phyloP scores from a whole-genome alignment of 2,113 vertebrate species.

The Colaptes auratus region DNA sequence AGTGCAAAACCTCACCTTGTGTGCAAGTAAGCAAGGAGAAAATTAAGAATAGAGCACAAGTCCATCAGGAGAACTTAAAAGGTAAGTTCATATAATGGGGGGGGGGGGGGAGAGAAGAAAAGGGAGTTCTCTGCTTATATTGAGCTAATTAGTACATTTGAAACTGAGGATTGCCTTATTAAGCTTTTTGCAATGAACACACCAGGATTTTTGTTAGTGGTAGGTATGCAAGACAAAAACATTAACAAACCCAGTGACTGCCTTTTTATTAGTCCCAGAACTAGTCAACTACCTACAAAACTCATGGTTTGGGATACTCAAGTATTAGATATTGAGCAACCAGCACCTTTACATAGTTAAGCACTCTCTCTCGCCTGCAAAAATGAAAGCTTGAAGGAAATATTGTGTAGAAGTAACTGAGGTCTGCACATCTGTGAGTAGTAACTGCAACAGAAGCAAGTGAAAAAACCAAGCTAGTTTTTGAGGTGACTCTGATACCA shows the following conservation, averaged over 20 bases:
- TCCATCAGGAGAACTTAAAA: not conserved
- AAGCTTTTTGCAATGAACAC: not conserved
- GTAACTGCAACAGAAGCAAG: not conserved
- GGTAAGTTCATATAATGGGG: constrained; percentile 10
- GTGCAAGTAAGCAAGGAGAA: not conserved
- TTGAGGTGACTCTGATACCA: not conserved
- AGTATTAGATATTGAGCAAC: not conserved
- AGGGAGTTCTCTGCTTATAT: not conserved
- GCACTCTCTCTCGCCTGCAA: not conserved
- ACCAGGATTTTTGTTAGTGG: not conserved
- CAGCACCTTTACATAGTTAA: not conserved
- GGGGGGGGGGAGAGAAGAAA: not conserved
- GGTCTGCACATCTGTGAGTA: not conserved
- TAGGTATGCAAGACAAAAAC: not conserved
- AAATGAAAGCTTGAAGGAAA: not conserved
- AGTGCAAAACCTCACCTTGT: not conserved
- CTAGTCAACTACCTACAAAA: not conserved
- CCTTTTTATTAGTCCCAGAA: not conserved
- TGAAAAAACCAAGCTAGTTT: not conserved
- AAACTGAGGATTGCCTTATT: not conserved
- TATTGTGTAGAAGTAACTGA: not conserved
- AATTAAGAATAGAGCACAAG: not conserved
- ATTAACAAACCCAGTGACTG: not conserved
- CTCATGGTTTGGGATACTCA: not conserved
- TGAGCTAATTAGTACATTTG: not conserved